Evolutionary conservation across 2,113 vertebrate genomes (phyloP), one percentile per base, ranked within the genome.

Genomic region (Engystomops pustulosus): DNA sequence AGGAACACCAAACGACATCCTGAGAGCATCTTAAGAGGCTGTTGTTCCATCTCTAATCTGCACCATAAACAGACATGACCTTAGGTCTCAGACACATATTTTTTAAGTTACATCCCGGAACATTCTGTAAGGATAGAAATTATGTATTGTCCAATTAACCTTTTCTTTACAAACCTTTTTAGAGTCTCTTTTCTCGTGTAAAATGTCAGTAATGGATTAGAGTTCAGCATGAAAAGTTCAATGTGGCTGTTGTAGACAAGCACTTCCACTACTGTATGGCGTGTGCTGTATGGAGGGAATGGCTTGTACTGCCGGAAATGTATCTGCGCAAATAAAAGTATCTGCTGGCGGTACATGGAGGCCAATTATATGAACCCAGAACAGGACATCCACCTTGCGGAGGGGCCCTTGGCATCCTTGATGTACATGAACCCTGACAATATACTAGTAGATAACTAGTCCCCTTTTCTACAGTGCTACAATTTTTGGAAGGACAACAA

Each of bases 121-220:
- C 36, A 41, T 70, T 70, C 67, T 41, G 34, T 20, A 41, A 3
- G 4, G 20, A 70, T 18, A 3, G 5, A 67, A 67, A 20, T 67
- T 67, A 41, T 23, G 68, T 70, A 41, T 23, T 11, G 36, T 23
- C 36, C 36, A 70, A 70, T 70, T 41, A 70, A 70, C 68, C 68
- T 70, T 70, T 70, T 70, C 68, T 70, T 44, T 70, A 23, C 34
- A 70, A 44, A 70, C 68, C 36, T 41, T 70, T 69, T 20, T 69
- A 38, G 10, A 69, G 67, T n/a, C 10, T 69, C 18, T 38, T 38
- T 18, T 70, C 23, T 18, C 41, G 34, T 44, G 8, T 23, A 41
- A 70, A 70, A 70, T 70, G 68, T 44, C 68, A 70, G 68, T 23
- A 70, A 70, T 41, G 68, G 36, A 70, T 38, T 41, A n/a, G 67